Percentiles rank a stretch among this genome's conserved stretches.
Conservation (phyloP, 1,140 invertebrate genomes). For the Pseudomyrmex concolor region DNA sequence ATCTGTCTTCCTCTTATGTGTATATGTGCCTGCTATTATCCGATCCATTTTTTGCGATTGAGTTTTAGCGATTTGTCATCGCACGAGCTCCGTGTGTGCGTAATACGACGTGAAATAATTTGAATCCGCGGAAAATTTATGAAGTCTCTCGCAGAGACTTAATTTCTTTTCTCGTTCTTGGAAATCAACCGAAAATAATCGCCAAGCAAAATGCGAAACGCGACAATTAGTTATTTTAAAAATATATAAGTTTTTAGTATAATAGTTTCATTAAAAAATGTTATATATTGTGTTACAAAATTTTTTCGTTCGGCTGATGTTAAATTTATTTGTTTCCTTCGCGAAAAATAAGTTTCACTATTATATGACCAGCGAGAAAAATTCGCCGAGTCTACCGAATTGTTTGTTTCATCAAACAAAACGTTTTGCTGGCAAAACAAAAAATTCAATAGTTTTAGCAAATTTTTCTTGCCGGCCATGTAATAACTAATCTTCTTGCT, state of each 20-base stretch:
- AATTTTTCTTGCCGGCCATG: background rate
- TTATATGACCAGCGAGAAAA: too few species aligned
- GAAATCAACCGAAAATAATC: background rate
- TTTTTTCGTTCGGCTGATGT: too few species aligned
- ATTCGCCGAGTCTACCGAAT: too few species aligned
- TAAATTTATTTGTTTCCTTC: too few species aligned
- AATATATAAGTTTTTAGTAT: too few species aligned
- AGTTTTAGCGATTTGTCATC: conserved; percentile 54
- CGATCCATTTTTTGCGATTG: conserved; percentile 46
- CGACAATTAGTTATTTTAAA: too few species aligned
- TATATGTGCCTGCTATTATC: conserved; percentile 18
- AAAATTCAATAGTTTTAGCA: too few species aligned
- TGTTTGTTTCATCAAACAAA: too few species aligned
- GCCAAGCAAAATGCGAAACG: too few species aligned
- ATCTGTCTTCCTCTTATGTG: conserved; percentile 14
- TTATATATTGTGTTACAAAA: background rate
- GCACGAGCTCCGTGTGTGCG: background rate
- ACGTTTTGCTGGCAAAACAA: too few species aligned
- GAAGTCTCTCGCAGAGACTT: background rate
- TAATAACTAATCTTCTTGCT: too few species aligned
- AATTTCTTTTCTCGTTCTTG: background rate
- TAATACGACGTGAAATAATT: conserved; percentile 17
- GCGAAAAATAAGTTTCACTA: too few species aligned
- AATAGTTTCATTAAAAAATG: background rate
- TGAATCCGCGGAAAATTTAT: background rate